A percentile compares a stretch with the other conserved stretches of the same genome.
phyloP scores from a whole-genome alignment of 2,888 invertebrate species.

The Stenichneumon culpator region DNA sequence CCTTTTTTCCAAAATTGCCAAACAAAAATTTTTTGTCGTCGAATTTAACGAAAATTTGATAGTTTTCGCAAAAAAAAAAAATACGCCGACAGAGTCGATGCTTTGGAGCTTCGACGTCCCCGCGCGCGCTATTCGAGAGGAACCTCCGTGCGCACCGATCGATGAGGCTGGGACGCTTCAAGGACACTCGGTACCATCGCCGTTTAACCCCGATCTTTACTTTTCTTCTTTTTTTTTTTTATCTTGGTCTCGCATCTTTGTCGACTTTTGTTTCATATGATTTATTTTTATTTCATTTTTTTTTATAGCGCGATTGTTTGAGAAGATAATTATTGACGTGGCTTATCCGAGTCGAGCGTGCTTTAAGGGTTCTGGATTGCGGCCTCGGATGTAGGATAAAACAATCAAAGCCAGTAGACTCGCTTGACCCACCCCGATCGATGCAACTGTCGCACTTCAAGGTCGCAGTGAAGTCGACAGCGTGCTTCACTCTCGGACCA shows the following conservation, averaged over 20 bases:
- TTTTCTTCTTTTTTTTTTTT: constrained; percentile 36
- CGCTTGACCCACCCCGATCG: constrained; percentile 52
- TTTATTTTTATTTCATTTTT: background rate
- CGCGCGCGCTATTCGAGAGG: constrained; percentile 60
- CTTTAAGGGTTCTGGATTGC: background rate
- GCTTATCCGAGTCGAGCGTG: background rate
- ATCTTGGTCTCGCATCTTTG: background rate
- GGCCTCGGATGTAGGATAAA: constrained; percentile 6
- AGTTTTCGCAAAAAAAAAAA: constrained; percentile 5
- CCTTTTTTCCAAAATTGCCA: background rate
- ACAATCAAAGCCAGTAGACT: constrained; percentile 18
- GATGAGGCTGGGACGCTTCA: constrained; percentile 67
- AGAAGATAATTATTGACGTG: background rate
- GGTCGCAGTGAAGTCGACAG: constrained; percentile 35
- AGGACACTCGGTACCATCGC: constrained; percentile 65
- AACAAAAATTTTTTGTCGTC: background rate
- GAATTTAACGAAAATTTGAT: background rate
- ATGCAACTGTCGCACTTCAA: constrained; percentile 47
- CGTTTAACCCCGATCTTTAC: constrained; percentile 56
- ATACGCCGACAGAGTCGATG: background rate
- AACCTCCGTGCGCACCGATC: constrained; percentile 64
- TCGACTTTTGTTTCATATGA: background rate
- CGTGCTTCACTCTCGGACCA: background rate
- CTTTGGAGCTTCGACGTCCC: constrained; percentile 55
- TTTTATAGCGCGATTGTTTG: background rate